Evolutionary conservation across 2,113 vertebrate genomes (phyloP).

Genomic region (Grallaria varia): DNA sequence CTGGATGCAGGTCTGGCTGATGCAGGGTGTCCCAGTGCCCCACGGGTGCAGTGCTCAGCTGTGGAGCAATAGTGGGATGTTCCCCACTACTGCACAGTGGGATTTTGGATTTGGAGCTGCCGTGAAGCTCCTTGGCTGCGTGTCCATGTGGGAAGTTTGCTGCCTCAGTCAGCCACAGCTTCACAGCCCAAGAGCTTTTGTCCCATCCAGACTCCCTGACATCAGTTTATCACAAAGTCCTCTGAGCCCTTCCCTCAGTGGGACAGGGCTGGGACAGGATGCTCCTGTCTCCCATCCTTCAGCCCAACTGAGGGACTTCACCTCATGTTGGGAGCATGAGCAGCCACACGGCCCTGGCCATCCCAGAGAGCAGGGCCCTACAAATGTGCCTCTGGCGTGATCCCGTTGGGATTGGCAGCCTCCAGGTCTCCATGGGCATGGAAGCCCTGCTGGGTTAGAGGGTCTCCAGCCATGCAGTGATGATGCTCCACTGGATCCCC

Average conservation of each 20-base stretch:
- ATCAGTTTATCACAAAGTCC: neutral
- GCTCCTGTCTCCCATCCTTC: neutral
- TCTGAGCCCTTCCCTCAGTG: neutral
- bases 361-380: neutral
- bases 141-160: fast-evolving
- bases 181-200: neutral
- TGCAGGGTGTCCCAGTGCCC: neutral
- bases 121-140: neutral
- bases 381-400: fast-evolving
- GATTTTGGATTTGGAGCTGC: neutral
- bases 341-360: fast-evolving
- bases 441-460: neutral
- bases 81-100: fast-evolving
- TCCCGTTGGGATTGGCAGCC: fast-evolving
- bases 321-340: neutral
- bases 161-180: neutral
- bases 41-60: fast-evolving
- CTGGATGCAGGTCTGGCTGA: fast-evolving
- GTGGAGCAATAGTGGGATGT: neutral
- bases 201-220: neutral
- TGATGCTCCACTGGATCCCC: fast-evolving
- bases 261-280: neutral
- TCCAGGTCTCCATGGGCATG: fast-evolving
- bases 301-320: neutral
- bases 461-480: neutral